A percentile compares a stretch with the other conserved stretches of the same genome.
Conservation (phyloP, 2,797 vertebrate species). For the Nothura maculosa region DNA sequence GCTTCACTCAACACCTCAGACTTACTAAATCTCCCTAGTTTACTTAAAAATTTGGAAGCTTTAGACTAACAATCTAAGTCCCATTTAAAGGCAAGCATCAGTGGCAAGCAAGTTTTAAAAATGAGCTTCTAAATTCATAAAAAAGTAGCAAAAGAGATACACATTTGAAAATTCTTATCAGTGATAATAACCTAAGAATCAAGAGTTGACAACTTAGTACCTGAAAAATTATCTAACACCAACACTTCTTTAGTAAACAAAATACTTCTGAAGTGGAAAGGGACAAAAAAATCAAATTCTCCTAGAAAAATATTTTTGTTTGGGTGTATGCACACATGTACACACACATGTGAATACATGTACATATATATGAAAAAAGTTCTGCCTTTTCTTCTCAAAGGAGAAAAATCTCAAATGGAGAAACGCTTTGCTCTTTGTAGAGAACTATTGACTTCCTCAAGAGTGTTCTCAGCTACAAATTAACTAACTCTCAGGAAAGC, state of each 20-base stretch:
- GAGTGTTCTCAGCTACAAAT: neutral
- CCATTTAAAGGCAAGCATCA: neutral
- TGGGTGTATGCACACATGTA: too few relatives aligned
- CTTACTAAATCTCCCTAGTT: neutral
- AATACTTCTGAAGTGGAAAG: slow-evolving; percentile 32
- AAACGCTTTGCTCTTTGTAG: neutral
- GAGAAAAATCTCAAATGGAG: neutral
- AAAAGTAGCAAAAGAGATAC: too few relatives aligned
- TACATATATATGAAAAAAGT: neutral
- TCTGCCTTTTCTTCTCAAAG: neutral
- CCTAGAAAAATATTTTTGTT: neutral
- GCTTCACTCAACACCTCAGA: neutral
- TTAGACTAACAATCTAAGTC: neutral
- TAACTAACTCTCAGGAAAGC: neutral
- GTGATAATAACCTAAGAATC: too few relatives aligned
- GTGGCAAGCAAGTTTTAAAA: slow-evolving; percentile 19
- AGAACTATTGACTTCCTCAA: neutral
- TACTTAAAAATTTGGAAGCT: neutral
- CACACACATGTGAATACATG: too few relatives aligned
- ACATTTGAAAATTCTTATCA: slow-evolving; percentile 38
- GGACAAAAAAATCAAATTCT: neutral
- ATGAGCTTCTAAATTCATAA: neutral
- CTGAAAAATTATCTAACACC: neutral
- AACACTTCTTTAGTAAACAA: slow-evolving; percentile 23
- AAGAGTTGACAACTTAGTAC: too few relatives aligned